Conservation (phyloP, 1,140 invertebrate species). For the Dendrolimus punctatus region DNA sequence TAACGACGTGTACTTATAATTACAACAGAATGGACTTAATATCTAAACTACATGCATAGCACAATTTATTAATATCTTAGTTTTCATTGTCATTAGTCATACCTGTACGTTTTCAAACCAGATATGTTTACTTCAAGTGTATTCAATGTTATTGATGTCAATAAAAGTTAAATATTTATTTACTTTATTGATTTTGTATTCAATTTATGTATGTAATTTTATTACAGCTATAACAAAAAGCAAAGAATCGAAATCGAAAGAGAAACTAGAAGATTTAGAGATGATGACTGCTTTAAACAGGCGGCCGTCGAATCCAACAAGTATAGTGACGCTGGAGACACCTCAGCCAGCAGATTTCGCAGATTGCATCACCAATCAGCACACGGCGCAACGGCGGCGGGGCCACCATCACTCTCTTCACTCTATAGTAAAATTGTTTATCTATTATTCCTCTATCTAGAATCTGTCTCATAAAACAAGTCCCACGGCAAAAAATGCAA, state of each 20-base stretch:
- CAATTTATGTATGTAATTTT: constrained; percentile 3
- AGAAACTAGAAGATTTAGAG: constrained; percentile 61
- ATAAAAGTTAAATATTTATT: too few relatives aligned
- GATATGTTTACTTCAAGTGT: too few relatives aligned
- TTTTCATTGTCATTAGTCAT: too few relatives aligned
- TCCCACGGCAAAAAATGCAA: too few relatives aligned
- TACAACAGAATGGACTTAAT: too few relatives aligned
- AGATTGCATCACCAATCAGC: constrained; percentile 67
- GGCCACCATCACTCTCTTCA: constrained; percentile 46
- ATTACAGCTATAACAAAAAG: constrained; percentile 64
- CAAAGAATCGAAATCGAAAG: constrained; percentile 61
- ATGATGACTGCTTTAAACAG: constrained; percentile 62
- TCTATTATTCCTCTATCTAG: not conserved
- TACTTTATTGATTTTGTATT: not conserved
- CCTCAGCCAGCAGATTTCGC: constrained; percentile 53
- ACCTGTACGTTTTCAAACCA: too few relatives aligned
- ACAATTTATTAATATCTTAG: too few relatives aligned
- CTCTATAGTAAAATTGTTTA: constrained; percentile 33
- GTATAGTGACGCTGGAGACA: constrained; percentile 56
- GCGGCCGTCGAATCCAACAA: constrained; percentile 50
- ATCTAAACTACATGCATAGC: too few relatives aligned
- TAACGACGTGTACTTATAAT: too few relatives aligned
- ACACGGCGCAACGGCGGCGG: constrained; percentile 52
- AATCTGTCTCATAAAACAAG: not conserved
- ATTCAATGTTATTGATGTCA: too few relatives aligned